Conservation (phyloP, 2,888 invertebrate species). For the Andrena chrysosceles region DNA sequence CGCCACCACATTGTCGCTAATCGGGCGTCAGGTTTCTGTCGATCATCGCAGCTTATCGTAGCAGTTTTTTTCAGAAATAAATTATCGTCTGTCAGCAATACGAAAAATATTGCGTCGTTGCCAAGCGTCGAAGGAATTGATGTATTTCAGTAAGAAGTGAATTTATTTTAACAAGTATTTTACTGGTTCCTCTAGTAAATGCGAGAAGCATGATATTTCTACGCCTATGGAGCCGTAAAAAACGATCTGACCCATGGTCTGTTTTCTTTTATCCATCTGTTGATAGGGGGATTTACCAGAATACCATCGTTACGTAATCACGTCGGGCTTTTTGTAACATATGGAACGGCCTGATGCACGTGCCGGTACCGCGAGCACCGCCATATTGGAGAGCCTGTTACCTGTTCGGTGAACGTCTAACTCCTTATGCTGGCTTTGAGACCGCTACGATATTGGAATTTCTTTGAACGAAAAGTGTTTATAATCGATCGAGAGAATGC, state of each 20-base stretch:
- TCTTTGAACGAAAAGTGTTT: no score
- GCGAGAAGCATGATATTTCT: not conserved
- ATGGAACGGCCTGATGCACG: constrained; percentile 67
- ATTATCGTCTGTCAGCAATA: not conserved
- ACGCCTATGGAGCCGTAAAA: not conserved
- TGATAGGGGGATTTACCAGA: not conserved
- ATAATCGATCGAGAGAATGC: no score
- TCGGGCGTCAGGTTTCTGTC: not conserved
- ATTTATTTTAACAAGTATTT: no score
- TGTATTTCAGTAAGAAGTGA: not conserved
- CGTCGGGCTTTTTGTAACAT: constrained; percentile 58
- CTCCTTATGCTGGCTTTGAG: not conserved
- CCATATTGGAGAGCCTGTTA: constrained; percentile 49
- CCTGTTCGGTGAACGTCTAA: not conserved
- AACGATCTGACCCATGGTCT: not conserved
- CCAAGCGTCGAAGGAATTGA: not conserved
- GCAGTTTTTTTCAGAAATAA: not conserved
- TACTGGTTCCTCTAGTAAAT: no score
- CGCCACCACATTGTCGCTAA: not conserved
- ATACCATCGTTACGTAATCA: constrained; percentile 35
- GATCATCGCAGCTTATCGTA: not conserved
- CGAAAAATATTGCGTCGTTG: not conserved
- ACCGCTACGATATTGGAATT: not conserved
- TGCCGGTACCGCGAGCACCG: constrained; percentile 54
- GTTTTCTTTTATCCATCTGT: not conserved